Base-by-base conservation (phyloP, 2,888 invertebrate species). In the Morpho helenor region DNA sequence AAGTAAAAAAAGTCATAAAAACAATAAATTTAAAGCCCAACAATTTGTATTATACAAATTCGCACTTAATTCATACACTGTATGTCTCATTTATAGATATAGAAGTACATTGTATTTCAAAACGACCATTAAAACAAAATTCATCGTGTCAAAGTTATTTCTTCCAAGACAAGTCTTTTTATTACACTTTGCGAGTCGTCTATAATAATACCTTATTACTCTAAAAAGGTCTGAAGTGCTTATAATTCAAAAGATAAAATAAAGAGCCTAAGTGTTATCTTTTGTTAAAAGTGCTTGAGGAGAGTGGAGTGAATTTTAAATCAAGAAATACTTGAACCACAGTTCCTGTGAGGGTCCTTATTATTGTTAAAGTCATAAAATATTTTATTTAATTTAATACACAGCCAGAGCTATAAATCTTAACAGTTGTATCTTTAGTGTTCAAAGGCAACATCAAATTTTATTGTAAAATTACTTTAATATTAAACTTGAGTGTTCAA, bases 281-380 rank as follows among this genome's bases (percentile, higher is more conserved):
- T 61, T 61, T 59, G 58, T 58, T 58, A 40, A 59, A 58, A 61
- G 49, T 52, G 58, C 58, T 52, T 45, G 55, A 56, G 58, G 58
- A 22, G 52, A 58, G 40, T 46, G 22, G 8, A 53, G 46, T 53
- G 16, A 39, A 53, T 46, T 52, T 52, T 40, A 53, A 41, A 47
- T 16, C 46, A 45, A 22, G 7, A 53, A 46, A 7, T 40, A 53
- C 40, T 53, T 53, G 46, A 40, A 53, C 39, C 52, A 31, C 31
- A 31, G 31, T 31, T 31, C 31, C 31, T 51, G 43, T n/a, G 31
- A 7, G 44, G 31, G 39, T 10, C 46, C 22, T 53, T 39, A 45
- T 45, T 31, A 53, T 46, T 23, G 39, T 44, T 31, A 10, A 44
- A 23, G 44, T 44, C 41, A 22, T 22, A 52, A 7, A 44, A 9